These are phyloP conservation scores for Cryptoblepharus egeriae DNA, from an alignment of 2,797 vertebrate genomes.

Conservation along the genomic window DNA sequence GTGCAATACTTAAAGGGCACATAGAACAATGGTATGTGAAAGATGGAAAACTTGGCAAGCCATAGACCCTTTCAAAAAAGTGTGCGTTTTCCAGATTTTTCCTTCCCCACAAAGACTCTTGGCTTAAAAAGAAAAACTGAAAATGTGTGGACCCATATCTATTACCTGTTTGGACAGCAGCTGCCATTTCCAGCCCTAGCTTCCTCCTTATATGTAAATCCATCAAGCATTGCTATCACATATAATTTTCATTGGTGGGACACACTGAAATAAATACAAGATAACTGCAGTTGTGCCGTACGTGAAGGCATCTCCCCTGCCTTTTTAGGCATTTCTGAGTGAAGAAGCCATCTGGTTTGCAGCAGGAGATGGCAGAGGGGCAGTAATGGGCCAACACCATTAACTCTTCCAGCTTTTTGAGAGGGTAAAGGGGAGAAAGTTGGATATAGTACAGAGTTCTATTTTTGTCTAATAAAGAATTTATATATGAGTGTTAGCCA, in stretches of 20 bases:
- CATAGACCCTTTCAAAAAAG: background rate
- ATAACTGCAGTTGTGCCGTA: background rate
- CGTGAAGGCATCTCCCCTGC: too few species aligned
- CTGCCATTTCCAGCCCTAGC: background rate
- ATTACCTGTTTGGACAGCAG: background rate
- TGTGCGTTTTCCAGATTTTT: background rate
- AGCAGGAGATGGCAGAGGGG: background rate
- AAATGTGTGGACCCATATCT: background rate
- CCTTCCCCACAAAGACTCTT: background rate
- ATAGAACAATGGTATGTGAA: background rate
- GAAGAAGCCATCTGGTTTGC: background rate
- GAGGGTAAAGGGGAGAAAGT: background rate
- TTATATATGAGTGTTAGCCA: slow-evolving; percentile 59
- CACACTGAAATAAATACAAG: background rate
- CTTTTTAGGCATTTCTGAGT: background rate
- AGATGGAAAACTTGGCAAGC: background rate
- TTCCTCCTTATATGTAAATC: background rate
- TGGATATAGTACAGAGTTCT: slow-evolving; percentile 52
- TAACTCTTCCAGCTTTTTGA: background rate
- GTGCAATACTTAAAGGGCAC: background rate
- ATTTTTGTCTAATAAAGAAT: slow-evolving; percentile 78
- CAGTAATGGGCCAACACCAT: background rate
- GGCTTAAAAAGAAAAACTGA: background rate
- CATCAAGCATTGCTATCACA: background rate
- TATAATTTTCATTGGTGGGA: background rate